Evolutionary conservation across 2,888 invertebrate species (phyloP).

Genomic region (Stenichneumon culpator): DNA sequence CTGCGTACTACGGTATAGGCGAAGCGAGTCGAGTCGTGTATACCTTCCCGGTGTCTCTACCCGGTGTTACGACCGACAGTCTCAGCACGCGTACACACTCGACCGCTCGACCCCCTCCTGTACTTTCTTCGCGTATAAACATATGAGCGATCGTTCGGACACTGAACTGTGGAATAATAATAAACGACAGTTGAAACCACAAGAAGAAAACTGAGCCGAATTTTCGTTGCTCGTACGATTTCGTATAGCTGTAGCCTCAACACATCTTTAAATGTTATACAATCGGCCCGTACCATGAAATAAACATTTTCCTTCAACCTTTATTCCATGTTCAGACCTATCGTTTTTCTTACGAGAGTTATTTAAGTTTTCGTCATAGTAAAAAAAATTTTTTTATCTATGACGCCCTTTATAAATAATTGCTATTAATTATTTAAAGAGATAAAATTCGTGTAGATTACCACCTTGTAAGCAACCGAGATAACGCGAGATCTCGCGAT

Average conservation of each 20-base stretch:
- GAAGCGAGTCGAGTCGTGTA: conserved; percentile 16
- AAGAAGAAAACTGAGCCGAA: background rate
- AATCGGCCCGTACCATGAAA: background rate
- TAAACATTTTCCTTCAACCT: background rate
- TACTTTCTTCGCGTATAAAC: conserved; percentile 21
- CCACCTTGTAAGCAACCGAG: background rate
- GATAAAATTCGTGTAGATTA: conserved; percentile 12
- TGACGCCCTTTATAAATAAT: background rate
- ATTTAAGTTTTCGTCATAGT: conserved; percentile 3
- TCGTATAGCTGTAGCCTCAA: background rate
- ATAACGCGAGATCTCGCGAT: background rate
- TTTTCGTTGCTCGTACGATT: conserved; percentile 12
- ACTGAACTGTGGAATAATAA: conserved; percentile 25
- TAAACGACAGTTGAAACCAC: conserved; percentile 13
- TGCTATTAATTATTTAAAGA: background rate
- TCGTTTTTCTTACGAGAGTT: background rate
- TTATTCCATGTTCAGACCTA: background rate
- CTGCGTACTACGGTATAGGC: conserved; percentile 19
- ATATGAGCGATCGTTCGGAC: conserved; percentile 14
- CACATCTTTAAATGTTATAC: background rate
- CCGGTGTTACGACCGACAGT: conserved; percentile 1
- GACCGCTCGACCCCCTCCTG: conserved; percentile 6
- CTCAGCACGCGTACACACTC: conserved; percentile 3
- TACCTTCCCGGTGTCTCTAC: conserved; percentile 1
- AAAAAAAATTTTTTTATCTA: background rate